Evolutionary conservation across 2,888 invertebrate genomes (phyloP), one percentile per base, ranked within the genome.

Genomic region (Ariolimax columbianus): DNA sequence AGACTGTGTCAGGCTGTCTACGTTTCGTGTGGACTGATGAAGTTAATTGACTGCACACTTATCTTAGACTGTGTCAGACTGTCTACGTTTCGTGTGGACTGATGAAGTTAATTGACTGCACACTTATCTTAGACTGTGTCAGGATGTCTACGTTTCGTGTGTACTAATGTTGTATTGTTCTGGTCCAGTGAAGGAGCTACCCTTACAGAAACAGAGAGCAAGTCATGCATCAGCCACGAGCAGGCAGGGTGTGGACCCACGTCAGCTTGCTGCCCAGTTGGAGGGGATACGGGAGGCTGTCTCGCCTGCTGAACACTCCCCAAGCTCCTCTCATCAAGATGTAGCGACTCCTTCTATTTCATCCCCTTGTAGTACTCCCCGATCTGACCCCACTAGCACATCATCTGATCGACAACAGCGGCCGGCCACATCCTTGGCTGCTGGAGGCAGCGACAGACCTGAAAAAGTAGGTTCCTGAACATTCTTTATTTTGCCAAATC

Each of bases 311-410:
- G 87, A 87, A 55, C 82, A 84, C 66, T 93, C 93, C 30, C 92
- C 92, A 36, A 91, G 92, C 70, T 93, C 93, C 33, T 93, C 93
- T 63, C 93, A 92, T 84, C 92, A 91, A 33, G 93, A 93, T 68
- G 91, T 90, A 86, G 90, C 91, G 83, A 92, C 92, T n/a, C 91
- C 92, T 40, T 92, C 92, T 81, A 89, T 92, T 82, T 93, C 93
- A 11, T 92, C 90, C 70, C 93, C 89, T 43, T 92, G 91, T 85
- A 93, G 93, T 88, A 92, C 93, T 17, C 91, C 92, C 11, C 89
- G 89, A 51, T 91, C 92, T n/a, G 92, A 92, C 80, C 91, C 89
- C 78, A 88, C 91, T 68, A 91, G 91, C 72, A 90, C 91, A 23
- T 90, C 91, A 17, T 91, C 92, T 0, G 91, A 91, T 43, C 88